phyloP scores from a whole-genome alignment of 2,888 invertebrate genomes.

The Lamellibrachia columna region DNA sequence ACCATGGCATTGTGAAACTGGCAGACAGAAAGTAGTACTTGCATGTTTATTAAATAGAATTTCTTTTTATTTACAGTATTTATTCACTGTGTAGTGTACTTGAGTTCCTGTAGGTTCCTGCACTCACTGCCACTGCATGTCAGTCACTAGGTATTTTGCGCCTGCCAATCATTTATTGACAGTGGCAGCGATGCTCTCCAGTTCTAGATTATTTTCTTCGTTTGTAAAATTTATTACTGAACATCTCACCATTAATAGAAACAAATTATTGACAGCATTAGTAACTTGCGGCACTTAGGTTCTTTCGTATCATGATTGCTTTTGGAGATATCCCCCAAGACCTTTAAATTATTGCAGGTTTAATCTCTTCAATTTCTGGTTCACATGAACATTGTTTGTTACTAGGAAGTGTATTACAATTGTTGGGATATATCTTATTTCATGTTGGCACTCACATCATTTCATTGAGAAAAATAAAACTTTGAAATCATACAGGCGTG shows the following conservation, averaged over 20 bases:
- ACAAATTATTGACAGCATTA: neutral
- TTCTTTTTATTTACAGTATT: neutral
- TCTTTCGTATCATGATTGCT: no score
- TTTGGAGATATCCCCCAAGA: no score
- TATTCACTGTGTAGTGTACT: neutral
- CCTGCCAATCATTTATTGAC: neutral
- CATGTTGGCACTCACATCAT: no score
- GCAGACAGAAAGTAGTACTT: neutral
- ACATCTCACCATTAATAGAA: neutral
- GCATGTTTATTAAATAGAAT: neutral
- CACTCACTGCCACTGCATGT: neutral
- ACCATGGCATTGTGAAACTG: neutral
- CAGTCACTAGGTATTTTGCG: neutral
- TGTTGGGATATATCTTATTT: no score
- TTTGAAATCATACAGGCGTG: no score
- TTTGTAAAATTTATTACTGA: neutral
- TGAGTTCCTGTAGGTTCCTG: neutral
- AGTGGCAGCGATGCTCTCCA: neutral
- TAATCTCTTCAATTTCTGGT: no score
- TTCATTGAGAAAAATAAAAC: no score
- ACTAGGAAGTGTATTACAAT: no score
- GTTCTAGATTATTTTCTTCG: neutral
- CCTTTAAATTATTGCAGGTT: no score
- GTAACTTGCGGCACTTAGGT: neutral
- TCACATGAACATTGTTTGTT: no score